These are phyloP conservation scores for Lasioglossum oenotherae DNA, from an alignment of 2,888 invertebrate genomes.

Conservation along the genomic window DNA sequence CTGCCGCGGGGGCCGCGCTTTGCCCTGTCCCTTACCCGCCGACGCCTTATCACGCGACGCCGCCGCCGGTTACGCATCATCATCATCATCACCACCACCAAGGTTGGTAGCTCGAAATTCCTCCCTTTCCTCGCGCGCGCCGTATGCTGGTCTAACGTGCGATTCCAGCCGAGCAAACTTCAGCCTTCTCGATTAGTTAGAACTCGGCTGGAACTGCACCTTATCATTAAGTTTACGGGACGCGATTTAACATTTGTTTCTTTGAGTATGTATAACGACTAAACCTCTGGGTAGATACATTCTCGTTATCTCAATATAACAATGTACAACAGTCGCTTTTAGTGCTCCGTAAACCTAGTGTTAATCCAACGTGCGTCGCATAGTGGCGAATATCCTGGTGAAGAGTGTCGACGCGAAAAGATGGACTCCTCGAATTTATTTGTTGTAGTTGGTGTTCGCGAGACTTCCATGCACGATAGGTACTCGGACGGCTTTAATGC, in stretches of 20 bases:
- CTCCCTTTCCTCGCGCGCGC: background rate
- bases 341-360: background rate
- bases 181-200: background rate
- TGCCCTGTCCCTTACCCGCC: conserved; percentile 84
- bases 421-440: background rate
- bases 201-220: background rate
- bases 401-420: background rate
- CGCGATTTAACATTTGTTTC: background rate
- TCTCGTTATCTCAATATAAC: background rate
- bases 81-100: conserved; percentile 80
- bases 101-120: conserved; percentile 71
- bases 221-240: background rate
- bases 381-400: background rate
- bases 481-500: background rate
- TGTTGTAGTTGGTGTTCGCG: background rate
- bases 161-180: background rate
- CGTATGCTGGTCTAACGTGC: background rate
- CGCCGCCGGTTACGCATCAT: conserved; percentile 79
- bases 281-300: background rate
- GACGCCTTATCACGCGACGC: conserved; percentile 81
- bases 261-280: too few species aligned
- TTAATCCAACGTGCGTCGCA: background rate
- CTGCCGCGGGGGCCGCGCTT: conserved; percentile 84
- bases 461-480: background rate
- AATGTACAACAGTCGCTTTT: background rate